Evolutionary conservation across 2,113 vertebrate genomes (phyloP).

Genomic region (Ranitomeya imitator): DNA sequence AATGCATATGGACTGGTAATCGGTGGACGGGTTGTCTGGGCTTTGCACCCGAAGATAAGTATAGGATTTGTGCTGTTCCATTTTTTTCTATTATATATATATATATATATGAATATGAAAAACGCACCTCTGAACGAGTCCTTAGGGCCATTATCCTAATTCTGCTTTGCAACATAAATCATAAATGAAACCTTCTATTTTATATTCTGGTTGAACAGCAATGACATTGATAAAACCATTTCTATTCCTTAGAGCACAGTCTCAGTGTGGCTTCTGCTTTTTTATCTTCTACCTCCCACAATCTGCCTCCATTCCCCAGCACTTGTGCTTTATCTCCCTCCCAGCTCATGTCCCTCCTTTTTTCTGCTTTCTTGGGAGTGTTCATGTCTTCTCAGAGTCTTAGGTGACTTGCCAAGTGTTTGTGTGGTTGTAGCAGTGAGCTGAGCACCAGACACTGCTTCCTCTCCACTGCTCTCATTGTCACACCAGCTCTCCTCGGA

Average conservation of each 20-base stretch:
- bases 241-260: background rate
- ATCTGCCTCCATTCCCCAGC: background rate
- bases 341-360: slow-evolving; percentile 23
- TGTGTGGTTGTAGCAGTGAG: slow-evolving; percentile 11
- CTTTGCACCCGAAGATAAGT: too few species aligned
- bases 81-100: too few species aligned
- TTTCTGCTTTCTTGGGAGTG: slow-evolving; percentile 46
- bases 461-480: slow-evolving; percentile 14
- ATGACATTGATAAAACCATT: background rate
- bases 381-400: slow-evolving; percentile 6
- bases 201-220: background rate
- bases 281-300: slow-evolving; percentile 19
- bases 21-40: too few species aligned
- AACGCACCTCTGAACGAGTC: too few species aligned
- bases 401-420: slow-evolving; percentile 49
- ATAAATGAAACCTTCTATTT: background rate
- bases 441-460: background rate
- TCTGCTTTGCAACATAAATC: background rate
- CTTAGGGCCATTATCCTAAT: background rate
- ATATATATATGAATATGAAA: too few species aligned
- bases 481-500: background rate
- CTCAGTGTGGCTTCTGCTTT: background rate
- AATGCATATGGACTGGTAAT: too few species aligned
- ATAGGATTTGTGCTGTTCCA: too few species aligned
- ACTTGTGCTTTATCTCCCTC: slow-evolving; percentile 28